phyloP scores from a whole-genome alignment of 2,797 vertebrate genomes.

The Tapera naevia region DNA sequence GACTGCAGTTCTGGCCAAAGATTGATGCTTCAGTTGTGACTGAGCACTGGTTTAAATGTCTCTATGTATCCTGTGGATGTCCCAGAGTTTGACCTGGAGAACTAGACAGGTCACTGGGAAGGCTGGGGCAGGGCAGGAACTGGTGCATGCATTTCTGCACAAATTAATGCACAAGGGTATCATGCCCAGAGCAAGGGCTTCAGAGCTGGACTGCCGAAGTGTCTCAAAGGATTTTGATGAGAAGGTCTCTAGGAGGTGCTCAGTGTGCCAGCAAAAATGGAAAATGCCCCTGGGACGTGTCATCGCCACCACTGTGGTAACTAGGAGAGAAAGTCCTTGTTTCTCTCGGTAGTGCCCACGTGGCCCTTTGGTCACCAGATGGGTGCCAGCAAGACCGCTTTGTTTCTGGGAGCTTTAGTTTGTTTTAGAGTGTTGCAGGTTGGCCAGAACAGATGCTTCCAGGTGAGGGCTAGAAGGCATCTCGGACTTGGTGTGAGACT shows the following conservation, averaged over 20 bases:
- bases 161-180: rapidly evolving
- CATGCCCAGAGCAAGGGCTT: background rate
- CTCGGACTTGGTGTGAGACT: background rate
- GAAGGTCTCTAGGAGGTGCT: background rate
- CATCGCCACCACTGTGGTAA: background rate
- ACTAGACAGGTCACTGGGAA: background rate
- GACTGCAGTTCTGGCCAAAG: background rate
- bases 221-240: background rate
- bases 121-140: background rate
- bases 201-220: background rate
- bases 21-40: background rate
- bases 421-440: background rate
- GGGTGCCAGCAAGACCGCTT: background rate
- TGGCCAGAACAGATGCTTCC: background rate
- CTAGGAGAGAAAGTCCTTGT: background rate
- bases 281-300: background rate
- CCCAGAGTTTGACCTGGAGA: background rate
- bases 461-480: background rate
- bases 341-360: rapidly evolving
- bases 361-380: background rate
- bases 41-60: background rate
- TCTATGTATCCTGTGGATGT: background rate
- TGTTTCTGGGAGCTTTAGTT: background rate
- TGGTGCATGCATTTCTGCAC: background rate
- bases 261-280: background rate